Evolutionary conservation across 2,113 vertebrate species (phyloP).

Genomic region (Theristicus caerulescens): DNA sequence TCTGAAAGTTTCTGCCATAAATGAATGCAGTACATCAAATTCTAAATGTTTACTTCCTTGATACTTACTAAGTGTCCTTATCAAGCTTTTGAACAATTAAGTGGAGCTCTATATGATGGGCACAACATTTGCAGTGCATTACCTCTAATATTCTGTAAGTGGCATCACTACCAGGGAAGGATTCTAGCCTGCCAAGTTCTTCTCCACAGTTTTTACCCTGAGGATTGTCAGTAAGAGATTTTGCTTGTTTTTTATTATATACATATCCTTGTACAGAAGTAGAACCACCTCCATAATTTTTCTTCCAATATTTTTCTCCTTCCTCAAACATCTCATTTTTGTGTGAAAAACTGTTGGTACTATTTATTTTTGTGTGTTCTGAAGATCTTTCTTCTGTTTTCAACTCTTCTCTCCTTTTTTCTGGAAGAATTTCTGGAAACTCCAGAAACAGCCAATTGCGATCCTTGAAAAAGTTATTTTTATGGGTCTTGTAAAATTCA

Average conservation of each 20-base stretch:
- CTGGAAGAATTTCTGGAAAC: slow-evolving; percentile 89
- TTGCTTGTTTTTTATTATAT: not conserved
- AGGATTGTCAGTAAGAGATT: not conserved
- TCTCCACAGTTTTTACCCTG: not conserved
- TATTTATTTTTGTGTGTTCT: not conserved
- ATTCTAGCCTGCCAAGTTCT: not conserved
- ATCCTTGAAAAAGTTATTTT: slow-evolving; percentile 93
- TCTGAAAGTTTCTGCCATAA: not conserved
- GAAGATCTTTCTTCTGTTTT: slow-evolving; percentile 13
- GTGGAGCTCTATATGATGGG: not conserved
- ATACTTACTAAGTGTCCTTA: not conserved
- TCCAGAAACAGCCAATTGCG: slow-evolving; percentile 92
- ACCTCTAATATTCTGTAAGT: slow-evolving; percentile 90
- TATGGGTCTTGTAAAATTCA: slow-evolving; percentile 87
- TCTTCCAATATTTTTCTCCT: not conserved
- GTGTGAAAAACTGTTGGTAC: not conserved
- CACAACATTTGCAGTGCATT: not conserved
- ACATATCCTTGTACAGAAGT: not conserved
- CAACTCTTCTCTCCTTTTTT: slow-evolving; percentile 35
- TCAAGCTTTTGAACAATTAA: not conserved
- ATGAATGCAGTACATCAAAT: not conserved
- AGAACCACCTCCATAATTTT: not conserved
- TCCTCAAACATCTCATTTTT: not conserved
- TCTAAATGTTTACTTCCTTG: not conserved
- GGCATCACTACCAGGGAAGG: slow-evolving; percentile 83